Evolutionary conservation across 2,797 vertebrate species (phyloP).

Genomic region (Sebastes oblongus): DNA sequence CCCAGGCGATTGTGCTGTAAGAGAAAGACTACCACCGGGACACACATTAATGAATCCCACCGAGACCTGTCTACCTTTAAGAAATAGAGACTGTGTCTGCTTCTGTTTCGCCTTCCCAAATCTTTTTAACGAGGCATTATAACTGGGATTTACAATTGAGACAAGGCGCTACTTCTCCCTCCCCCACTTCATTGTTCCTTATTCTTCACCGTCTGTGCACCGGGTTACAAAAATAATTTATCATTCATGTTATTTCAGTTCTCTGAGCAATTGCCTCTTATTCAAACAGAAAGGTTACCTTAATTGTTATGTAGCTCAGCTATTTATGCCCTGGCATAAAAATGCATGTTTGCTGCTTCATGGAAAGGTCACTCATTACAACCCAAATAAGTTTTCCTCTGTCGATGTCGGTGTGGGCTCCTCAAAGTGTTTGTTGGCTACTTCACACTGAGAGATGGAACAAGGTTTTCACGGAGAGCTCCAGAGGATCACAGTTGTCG

Average conservation of each 20-base stretch:
- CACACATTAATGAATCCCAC: slow-evolving; percentile 98
- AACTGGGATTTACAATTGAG: slow-evolving; percentile 84
- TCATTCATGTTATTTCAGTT: slow-evolving; percentile 84
- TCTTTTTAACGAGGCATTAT: slow-evolving; percentile 89
- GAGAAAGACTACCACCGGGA: slow-evolving; percentile 91
- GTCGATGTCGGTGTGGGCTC: slow-evolving; percentile 49
- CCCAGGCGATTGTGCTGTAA: slow-evolving; percentile 90
- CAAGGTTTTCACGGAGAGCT: slow-evolving; percentile 60
- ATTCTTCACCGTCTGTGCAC: slow-evolving; percentile 75
- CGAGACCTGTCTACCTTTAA: slow-evolving; percentile 91
- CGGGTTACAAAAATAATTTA: slow-evolving; percentile 84
- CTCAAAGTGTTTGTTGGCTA: slow-evolving; percentile 70
- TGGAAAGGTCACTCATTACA: slow-evolving; percentile 85
- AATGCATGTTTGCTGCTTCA: slow-evolving; percentile 82
- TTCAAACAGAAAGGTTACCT: slow-evolving; percentile 86
- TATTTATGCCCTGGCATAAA: slow-evolving; percentile 84
- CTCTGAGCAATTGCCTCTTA: slow-evolving; percentile 84
- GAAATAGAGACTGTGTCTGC: slow-evolving; percentile 85
- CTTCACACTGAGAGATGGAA: slow-evolving; percentile 70
- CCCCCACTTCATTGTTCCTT: slow-evolving; percentile 75
- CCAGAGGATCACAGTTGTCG: slow-evolving; percentile 60
- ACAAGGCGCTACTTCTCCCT: slow-evolving; percentile 70
- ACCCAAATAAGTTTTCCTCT: slow-evolving; percentile 77
- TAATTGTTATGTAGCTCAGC: slow-evolving; percentile 87
- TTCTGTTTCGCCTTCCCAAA: slow-evolving; percentile 92